A percentile compares a stretch with the other conserved stretches of the same genome.
Conservation (phyloP, 2,113 vertebrate genomes). For the Hepsetus odoe region DNA sequence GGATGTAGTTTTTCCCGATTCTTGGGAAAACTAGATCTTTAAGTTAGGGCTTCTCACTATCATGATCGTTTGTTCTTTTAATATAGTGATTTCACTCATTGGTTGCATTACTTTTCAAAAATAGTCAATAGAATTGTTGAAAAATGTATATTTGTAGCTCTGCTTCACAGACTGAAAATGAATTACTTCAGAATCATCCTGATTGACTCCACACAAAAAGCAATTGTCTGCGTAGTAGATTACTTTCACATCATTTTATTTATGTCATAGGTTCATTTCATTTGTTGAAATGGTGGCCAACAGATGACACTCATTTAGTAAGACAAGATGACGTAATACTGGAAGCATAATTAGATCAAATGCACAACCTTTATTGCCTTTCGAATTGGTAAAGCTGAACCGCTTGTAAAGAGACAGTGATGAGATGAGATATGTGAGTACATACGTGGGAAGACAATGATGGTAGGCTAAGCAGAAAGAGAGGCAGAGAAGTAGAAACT, state of each 20-base stretch:
- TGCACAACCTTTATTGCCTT: background rate
- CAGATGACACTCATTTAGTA: background rate
- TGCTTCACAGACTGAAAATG: background rate
- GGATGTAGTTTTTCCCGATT: background rate
- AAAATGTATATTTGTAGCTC: background rate
- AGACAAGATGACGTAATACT: background rate
- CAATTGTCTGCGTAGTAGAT: background rate
- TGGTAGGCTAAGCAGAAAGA: background rate
- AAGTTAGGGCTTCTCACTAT: background rate
- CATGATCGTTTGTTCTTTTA: background rate
- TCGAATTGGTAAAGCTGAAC: background rate
- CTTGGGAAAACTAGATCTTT: too few species aligned
- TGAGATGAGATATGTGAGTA: too few species aligned
- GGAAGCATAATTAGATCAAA: background rate
- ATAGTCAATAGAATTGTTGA: too few species aligned
- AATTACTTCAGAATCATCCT: background rate
- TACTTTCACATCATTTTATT: constrained; percentile 30
- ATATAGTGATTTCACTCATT: background rate
- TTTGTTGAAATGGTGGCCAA: background rate
- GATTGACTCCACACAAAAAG: too few species aligned
- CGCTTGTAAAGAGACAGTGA: too few species aligned
- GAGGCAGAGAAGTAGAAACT: constrained; percentile 38
- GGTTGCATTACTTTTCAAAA: background rate
- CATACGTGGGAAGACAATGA: too few species aligned
- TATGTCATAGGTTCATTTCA: background rate